These are phyloP conservation scores for Zhengitettix transpicula DNA, from an alignment of 2,888 invertebrate species.

Conservation along the genomic window DNA sequence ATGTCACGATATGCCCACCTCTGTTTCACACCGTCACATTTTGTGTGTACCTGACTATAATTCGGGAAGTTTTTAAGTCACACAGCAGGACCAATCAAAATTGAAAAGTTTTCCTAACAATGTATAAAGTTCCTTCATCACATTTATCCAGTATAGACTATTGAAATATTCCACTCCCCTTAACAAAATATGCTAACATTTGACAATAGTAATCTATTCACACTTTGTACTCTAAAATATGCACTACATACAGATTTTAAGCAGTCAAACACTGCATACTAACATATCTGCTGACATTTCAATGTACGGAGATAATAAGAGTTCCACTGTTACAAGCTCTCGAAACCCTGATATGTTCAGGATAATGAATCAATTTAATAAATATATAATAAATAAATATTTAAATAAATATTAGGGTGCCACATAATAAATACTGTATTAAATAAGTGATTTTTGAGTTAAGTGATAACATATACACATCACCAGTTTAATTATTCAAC, in stretches of 20 bases:
- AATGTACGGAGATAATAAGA: conserved; percentile 2
- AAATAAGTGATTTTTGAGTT: not conserved
- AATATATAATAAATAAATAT: conserved; percentile 1
- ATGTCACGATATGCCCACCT: too few relatives aligned
- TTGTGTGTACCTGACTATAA: too few relatives aligned
- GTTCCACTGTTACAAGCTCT: conserved; percentile 3
- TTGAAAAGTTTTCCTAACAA: too few relatives aligned
- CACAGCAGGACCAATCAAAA: too few relatives aligned
- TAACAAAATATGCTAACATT: not conserved
- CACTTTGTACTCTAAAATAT: conserved; percentile 6
- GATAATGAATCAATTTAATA: conserved; percentile 3
- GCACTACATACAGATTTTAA: conserved; percentile 1
- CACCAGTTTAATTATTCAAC: not conserved
- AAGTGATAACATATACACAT: too few relatives aligned
- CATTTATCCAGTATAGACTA: too few relatives aligned
- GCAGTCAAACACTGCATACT: conserved; percentile 1
- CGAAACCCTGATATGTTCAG: conserved; percentile 8
- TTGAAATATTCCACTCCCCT: not conserved
- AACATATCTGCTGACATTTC: not conserved
- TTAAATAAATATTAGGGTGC: not conserved
- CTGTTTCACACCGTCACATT: too few relatives aligned
- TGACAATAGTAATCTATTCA: conserved; percentile 2
- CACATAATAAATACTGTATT: not conserved
- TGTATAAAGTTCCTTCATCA: too few relatives aligned
- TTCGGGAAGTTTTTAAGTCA: too few relatives aligned